A percentile compares a stretch with the other conserved stretches of the same genome.
Conservation (phyloP, 2,888 invertebrate species). For the Ganaspis brasiliensis region DNA sequence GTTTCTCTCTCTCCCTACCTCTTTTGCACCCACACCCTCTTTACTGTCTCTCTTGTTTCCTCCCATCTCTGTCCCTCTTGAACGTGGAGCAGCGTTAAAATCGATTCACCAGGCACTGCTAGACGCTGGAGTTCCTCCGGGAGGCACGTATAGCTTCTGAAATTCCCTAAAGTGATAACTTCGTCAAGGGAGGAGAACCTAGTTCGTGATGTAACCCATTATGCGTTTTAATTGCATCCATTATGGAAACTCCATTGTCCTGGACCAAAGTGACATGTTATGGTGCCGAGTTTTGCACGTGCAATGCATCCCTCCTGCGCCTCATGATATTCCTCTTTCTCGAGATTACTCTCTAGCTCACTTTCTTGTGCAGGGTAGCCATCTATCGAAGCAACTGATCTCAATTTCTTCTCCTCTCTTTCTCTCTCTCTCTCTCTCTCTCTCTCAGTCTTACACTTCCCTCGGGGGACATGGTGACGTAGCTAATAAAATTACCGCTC, state of each 20-base stretch:
- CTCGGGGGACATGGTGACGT: slow-evolving; percentile 25
- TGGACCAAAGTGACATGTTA: slow-evolving; percentile 55
- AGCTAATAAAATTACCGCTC: slow-evolving; percentile 40
- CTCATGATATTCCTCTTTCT: slow-evolving; percentile 6
- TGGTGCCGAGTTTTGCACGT: slow-evolving; percentile 17
- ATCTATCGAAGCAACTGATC: slow-evolving; percentile 31
- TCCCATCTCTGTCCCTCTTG: slow-evolving; percentile 35
- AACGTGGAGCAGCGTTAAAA: slow-evolving; percentile 31
- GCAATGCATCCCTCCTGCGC: not conserved
- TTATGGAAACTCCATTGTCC: slow-evolving; percentile 67
- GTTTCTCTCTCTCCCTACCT: not conserved
- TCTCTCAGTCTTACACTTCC: not conserved
- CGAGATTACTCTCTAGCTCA: slow-evolving; percentile 1
- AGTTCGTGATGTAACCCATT: slow-evolving; percentile 68
- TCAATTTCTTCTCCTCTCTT: slow-evolving; percentile 15
- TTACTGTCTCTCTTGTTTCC: slow-evolving; percentile 23
- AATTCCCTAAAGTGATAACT: slow-evolving; percentile 69
- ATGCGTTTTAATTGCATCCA: slow-evolving; percentile 78
- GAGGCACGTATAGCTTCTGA: slow-evolving; percentile 51
- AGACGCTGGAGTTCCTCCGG: slow-evolving; percentile 51
- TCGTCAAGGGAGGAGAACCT: slow-evolving; percentile 65
- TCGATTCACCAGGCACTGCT: slow-evolving; percentile 34
- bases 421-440: not conserved
- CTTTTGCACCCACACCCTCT: not conserved
- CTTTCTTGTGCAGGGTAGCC: slow-evolving; percentile 13